Evolutionary conservation across 2,888 invertebrate species (phyloP).

Genomic region (Ichneumoninae sp.): DNA sequence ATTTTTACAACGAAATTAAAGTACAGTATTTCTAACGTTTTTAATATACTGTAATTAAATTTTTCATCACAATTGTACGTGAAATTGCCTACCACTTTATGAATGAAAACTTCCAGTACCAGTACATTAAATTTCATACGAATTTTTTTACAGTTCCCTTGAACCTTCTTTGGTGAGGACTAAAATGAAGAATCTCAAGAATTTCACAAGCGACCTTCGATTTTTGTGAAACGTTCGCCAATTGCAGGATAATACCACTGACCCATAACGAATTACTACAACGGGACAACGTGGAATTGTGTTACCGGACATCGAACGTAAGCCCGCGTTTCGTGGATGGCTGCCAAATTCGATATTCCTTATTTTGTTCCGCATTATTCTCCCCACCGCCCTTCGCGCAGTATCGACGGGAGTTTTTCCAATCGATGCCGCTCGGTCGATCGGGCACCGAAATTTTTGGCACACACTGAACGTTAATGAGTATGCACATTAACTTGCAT

Average conservation of each 20-base stretch:
- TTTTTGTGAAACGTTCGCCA: not conserved
- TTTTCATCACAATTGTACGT: too few relatives aligned
- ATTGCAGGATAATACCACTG: not conserved
- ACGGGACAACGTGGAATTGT: not conserved
- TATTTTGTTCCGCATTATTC: slow-evolving; percentile 8
- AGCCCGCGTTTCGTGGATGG: not conserved
- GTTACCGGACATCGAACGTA: slow-evolving; percentile 4
- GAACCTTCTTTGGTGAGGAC: not conserved
- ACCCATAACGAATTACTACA: not conserved
- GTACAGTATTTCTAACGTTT: too few relatives aligned
- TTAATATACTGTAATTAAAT: too few relatives aligned
- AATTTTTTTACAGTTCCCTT: not conserved
- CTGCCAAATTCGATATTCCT: slow-evolving; percentile 13
- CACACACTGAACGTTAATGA: not conserved
- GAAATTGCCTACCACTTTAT: too few relatives aligned
- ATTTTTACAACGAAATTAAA: too few relatives aligned
- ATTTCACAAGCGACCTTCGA: not conserved
- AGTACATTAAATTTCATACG: too few relatives aligned
- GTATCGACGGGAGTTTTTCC: not conserved
- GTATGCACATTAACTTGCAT: slow-evolving; percentile 48
- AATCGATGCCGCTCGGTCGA: not conserved
- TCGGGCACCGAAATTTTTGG: not conserved
- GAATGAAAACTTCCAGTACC: too few relatives aligned
- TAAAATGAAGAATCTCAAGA: not conserved
- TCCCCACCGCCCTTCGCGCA: not conserved